These are phyloP conservation scores for Channa maculata DNA, from an alignment of 2,113 vertebrate species.

Conservation along the genomic window DNA sequence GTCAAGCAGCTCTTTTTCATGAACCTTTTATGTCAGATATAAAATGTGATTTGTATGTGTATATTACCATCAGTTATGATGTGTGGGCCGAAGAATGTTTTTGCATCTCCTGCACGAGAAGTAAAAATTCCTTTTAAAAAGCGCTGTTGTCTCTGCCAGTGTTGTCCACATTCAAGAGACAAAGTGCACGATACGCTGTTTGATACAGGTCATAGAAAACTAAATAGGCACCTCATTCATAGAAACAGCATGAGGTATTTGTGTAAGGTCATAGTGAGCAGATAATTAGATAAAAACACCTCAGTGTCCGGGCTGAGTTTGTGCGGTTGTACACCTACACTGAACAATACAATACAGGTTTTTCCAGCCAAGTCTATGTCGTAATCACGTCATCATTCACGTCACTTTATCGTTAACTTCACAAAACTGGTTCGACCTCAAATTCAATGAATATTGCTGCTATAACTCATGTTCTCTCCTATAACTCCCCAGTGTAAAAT, in stretches of 20 bases:
- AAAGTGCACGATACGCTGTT: fast-evolving
- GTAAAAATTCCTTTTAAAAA: not conserved
- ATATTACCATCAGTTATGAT: not conserved
- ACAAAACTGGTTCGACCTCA: not conserved
- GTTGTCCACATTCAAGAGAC: not conserved
- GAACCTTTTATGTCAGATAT: slow-evolving; percentile 38
- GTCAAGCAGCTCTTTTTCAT: slow-evolving; percentile 33
- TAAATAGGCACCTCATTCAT: slow-evolving; percentile 21
- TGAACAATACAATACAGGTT: slow-evolving; percentile 27
- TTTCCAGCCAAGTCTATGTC: slow-evolving; percentile 26
- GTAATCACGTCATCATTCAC: slow-evolving; percentile 32
- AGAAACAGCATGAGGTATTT: not conserved
- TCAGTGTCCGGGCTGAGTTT: slow-evolving; percentile 35
- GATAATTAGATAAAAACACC: slow-evolving; percentile 7
- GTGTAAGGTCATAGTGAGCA: slow-evolving; percentile 30
- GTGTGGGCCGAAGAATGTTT: not conserved
- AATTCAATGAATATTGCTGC: slow-evolving; percentile 2
- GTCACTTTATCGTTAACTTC: not conserved
- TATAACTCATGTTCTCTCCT: slow-evolving; percentile 8
- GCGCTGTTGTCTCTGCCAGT: not conserved
- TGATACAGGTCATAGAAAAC: not conserved
- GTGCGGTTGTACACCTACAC: slow-evolving; percentile 46
- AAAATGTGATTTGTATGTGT: slow-evolving; percentile 3
- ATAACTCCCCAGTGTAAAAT: slow-evolving; percentile 12
- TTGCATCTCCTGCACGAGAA: not conserved